Conservation (phyloP, 1,140 invertebrate genomes). For the Zophobas morio region DNA sequence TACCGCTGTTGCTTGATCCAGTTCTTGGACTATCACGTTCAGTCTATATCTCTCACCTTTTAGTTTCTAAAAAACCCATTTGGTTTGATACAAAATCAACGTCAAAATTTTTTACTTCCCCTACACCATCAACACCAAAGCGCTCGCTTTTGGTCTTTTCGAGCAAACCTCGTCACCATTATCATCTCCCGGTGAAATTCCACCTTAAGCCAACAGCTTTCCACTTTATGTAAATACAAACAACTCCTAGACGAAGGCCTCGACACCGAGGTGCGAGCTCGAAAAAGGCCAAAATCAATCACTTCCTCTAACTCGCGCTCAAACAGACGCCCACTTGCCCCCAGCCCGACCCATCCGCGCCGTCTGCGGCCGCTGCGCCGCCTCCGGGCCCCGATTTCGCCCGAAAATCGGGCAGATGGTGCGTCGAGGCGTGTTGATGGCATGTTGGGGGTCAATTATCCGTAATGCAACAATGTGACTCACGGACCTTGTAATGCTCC, state of each 20-base stretch:
- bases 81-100: too few relatives aligned
- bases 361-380: background rate
- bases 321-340: background rate
- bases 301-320: background rate
- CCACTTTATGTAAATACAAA: conserved; percentile 10
- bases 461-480: conserved; percentile 12
- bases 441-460: conserved; percentile 30
- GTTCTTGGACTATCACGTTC: conserved; percentile 88
- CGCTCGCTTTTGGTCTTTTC: background rate
- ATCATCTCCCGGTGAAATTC: background rate
- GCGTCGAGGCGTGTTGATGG: conserved; percentile 2
- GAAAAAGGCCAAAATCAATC: conserved; percentile 4
- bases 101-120: conserved; percentile 55
- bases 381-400: background rate
- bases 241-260: background rate
- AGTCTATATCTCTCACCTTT: conserved; percentile 90
- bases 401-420: conserved; percentile 11
- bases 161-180: background rate
- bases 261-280: background rate
- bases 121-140: background rate
- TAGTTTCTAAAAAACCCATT: conserved; percentile 73
- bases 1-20: conserved; percentile 82
- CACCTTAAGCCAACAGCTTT: background rate
- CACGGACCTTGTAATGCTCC: conserved; percentile 86
- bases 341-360: background rate